Conservation (phyloP, 2,888 invertebrate species). For the Allygus modestus region DNA sequence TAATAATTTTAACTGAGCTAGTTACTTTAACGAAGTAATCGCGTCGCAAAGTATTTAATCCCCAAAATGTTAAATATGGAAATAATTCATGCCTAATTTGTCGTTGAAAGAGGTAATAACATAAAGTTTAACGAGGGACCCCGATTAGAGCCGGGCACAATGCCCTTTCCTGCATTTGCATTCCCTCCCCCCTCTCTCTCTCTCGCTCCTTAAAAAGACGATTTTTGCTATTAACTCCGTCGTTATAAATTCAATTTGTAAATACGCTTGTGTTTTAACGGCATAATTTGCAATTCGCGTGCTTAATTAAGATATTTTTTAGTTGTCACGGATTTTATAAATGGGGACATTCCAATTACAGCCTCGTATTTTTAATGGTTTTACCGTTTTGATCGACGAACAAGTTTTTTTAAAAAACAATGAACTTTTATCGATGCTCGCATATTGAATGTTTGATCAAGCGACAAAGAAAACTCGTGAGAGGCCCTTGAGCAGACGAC, state of each 20-base stretch:
- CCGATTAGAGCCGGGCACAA: constrained; percentile 9
- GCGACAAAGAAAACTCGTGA: no score
- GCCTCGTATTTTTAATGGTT: no score
- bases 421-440: no score
- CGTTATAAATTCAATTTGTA: constrained; percentile 12
- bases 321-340: not conserved
- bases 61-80: not conserved
- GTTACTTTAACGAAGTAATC: not conserved
- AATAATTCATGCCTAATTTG: constrained; percentile 6
- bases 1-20: no score
- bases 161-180: constrained; percentile 3
- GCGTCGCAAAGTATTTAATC: not conserved
- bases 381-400: no score
- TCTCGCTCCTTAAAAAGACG: constrained; percentile 15
- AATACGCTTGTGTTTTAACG: not conserved
- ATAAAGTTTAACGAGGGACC: constrained; percentile 27
- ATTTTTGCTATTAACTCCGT: not conserved
- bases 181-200: not conserved
- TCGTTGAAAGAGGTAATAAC: constrained; percentile 3
- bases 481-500: no score
- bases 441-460: no score
- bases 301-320: not conserved
- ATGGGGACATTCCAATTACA: no score
- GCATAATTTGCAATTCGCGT: not conserved
- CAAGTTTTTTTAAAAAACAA: no score